A percentile compares a stretch with the other conserved stretches of the same genome.
Conservation (phyloP, 2,113 vertebrate genomes). For the Acrocephalus arundinaceus region DNA sequence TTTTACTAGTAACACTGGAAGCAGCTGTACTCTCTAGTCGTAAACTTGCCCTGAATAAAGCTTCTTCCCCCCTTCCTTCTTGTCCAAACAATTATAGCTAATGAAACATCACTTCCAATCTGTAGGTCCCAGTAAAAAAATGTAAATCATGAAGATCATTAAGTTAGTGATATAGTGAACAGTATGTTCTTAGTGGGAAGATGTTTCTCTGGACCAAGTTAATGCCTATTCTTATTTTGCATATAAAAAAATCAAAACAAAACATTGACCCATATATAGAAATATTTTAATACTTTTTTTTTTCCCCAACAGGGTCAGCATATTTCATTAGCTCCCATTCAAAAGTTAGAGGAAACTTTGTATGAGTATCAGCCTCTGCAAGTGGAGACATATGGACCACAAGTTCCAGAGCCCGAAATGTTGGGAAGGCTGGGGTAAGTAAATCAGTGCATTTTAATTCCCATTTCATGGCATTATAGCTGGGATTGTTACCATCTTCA, state of each 20-base stretch:
- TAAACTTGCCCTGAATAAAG: constrained; percentile 31
- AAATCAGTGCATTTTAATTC: constrained; percentile 2
- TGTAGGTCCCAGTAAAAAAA: background rate
- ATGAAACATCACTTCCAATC: constrained; percentile 11
- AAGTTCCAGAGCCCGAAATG: constrained; percentile 85
- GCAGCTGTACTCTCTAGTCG: background rate
- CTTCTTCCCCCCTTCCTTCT: background rate
- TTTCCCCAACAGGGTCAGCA: constrained; percentile 82
- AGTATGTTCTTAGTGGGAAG: background rate
- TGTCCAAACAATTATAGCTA: background rate
- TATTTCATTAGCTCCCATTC: constrained; percentile 85
- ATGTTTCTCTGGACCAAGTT: background rate
- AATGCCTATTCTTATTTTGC: background rate
- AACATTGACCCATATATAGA: background rate
- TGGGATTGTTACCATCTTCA: constrained; percentile 1
- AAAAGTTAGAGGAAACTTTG: constrained; percentile 83
- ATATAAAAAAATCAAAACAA: background rate
- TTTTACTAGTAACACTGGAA: constrained; percentile 27
- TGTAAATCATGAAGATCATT: background rate
- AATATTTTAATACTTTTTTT: background rate
- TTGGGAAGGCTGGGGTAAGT: constrained; percentile 87
- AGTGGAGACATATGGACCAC: constrained; percentile 85
- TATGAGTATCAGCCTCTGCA: constrained; percentile 87
- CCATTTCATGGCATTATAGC: background rate
- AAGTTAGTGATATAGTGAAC: background rate